Evolutionary conservation across 2,888 invertebrate species (phyloP).

Genomic region (Hypsopygia costalis): DNA sequence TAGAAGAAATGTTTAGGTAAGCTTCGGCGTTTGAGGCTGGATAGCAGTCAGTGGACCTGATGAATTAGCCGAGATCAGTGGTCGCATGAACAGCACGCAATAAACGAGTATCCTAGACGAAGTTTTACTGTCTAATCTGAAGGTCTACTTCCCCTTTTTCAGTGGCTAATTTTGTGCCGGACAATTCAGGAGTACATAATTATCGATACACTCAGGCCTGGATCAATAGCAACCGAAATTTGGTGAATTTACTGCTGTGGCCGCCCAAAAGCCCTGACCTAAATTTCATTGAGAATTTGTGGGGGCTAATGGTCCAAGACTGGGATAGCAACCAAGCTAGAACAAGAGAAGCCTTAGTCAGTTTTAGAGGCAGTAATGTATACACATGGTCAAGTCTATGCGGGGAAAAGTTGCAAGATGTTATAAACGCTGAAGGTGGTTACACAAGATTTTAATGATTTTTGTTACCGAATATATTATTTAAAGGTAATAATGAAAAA

Average conservation of each 20-base stretch:
- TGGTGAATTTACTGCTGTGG: slow-evolving; percentile 6
- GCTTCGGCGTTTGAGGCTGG: slow-evolving; percentile 5
- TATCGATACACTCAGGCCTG: slow-evolving; percentile 3
- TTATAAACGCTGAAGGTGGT: slow-evolving; percentile 4
- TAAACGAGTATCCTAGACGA: slow-evolving; percentile 6
- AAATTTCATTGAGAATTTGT: slow-evolving; percentile 18
- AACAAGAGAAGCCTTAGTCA: slow-evolving; percentile 9
- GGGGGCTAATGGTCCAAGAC: slow-evolving; percentile 17
- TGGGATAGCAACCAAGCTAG: slow-evolving; percentile 12
- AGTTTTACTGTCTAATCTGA: slow-evolving; percentile 5
- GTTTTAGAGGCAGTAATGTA: slow-evolving; percentile 13
- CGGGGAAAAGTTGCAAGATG: slow-evolving; percentile 11
- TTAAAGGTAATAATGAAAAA: too few species aligned
- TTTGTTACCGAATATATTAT: not conserved
- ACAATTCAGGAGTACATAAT: slow-evolving; percentile 7
- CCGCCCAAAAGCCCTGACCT: slow-evolving; percentile 16
- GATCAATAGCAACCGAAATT: slow-evolving; percentile 6
- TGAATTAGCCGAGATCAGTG: slow-evolving; percentile 5
- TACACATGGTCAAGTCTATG: slow-evolving; percentile 12
- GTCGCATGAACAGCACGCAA: slow-evolving; percentile 7
- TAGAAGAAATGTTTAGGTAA: not conserved
- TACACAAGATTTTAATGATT: slow-evolving; percentile 7
- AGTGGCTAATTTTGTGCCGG: slow-evolving; percentile 9
- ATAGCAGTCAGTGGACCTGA: slow-evolving; percentile 1
- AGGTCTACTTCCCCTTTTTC: slow-evolving; percentile 1